A percentile compares a stretch with the other conserved stretches of the same genome.
These are phyloP conservation scores for Sylvia atricapilla DNA, from an alignment of 2,113 vertebrate genomes.

Conservation along the genomic window DNA sequence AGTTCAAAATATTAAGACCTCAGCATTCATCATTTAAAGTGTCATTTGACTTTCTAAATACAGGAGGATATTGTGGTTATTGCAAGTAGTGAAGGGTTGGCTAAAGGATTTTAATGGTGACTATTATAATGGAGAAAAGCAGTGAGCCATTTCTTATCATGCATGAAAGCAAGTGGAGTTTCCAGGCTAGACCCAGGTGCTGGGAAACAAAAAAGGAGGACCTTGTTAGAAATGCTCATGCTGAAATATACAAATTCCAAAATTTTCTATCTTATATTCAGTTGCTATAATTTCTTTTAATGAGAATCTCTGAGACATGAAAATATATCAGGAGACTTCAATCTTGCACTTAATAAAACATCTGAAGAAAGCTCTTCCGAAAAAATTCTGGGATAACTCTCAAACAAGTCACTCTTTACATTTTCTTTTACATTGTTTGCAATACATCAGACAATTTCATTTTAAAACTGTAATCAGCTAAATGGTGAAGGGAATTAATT, in stretches of 20 bases:
- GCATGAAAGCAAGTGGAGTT: neutral
- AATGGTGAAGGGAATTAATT: neutral
- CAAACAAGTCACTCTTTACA: neutral
- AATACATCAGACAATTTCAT: conserved; percentile 31
- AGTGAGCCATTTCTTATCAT: neutral
- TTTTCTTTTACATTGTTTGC: neutral
- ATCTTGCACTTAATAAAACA: conserved; percentile 22
- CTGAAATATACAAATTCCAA: neutral
- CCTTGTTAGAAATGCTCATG: neutral
- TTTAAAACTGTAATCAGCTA: conserved; percentile 10
- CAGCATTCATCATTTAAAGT: conserved; percentile 6
- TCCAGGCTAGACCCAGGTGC: neutral
- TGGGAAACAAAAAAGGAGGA: neutral
- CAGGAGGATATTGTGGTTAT: neutral
- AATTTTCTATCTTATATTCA: neutral
- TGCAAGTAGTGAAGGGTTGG: neutral
- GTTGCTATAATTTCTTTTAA: conserved; percentile 5
- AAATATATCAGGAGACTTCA: neutral
- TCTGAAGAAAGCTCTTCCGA: neutral
- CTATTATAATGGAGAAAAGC: neutral
- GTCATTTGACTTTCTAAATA: conserved; percentile 1
- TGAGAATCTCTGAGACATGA: neutral
- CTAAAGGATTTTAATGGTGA: neutral
- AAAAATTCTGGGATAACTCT: conserved; percentile 29
- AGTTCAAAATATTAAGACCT: neutral